Percentiles rank a stretch among this genome's conserved stretches.
phyloP scores from a whole-genome alignment of 2,888 invertebrate species.

The Hydraecia micacea region DNA sequence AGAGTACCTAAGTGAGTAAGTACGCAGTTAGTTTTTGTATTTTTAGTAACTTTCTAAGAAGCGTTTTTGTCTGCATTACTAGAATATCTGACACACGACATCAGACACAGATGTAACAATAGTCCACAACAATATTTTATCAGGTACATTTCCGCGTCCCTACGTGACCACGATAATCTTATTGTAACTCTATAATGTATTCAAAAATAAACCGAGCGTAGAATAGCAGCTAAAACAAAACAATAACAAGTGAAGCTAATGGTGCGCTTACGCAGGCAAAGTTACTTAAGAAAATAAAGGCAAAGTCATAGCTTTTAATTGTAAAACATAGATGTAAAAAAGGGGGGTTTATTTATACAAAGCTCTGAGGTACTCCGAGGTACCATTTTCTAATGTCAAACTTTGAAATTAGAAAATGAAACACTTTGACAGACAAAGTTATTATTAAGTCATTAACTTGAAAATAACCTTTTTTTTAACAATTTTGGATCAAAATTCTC shows the following conservation, averaged over 20 bases:
- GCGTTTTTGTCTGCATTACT: background rate
- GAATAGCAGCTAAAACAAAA: slow-evolving; percentile 37
- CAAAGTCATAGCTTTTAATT: background rate
- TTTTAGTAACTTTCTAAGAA: background rate
- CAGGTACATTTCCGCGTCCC: slow-evolving; percentile 33
- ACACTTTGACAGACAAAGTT: background rate
- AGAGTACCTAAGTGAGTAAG: background rate
- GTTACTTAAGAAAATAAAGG: background rate
- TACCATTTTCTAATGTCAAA: background rate
- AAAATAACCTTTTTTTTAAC: background rate
- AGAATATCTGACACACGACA: background rate
- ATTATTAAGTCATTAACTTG: background rate
- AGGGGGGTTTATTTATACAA: background rate
- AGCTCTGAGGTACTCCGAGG: background rate
- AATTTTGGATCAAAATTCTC: background rate
- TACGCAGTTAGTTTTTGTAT: background rate
- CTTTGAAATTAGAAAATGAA: no score
- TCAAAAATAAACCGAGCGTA: slow-evolving; percentile 36
- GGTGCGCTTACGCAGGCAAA: background rate
- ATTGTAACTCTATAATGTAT: slow-evolving; percentile 33
- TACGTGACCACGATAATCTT: slow-evolving; percentile 56
- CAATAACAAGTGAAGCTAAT: slow-evolving; percentile 33
- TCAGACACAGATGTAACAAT: background rate
- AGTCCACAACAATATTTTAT: slow-evolving; percentile 25
- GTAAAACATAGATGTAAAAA: background rate